phyloP scores from a whole-genome alignment of 2,888 invertebrate genomes.

The Physocephala rufipes region DNA sequence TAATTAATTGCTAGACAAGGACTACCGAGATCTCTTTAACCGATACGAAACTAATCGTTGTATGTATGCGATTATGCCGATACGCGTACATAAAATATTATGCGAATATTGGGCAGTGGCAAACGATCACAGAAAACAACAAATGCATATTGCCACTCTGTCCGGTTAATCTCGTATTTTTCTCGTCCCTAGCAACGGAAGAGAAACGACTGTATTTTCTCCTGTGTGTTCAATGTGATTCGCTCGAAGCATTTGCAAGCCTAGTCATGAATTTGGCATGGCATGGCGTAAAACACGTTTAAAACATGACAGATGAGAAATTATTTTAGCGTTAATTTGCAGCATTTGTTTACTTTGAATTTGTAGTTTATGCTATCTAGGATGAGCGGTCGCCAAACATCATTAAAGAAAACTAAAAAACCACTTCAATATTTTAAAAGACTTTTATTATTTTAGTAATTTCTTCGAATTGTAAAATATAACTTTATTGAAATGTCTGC shows the following conservation, averaged over 20 bases:
- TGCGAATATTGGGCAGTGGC: not conserved
- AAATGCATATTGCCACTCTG: not conserved
- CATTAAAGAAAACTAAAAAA: too few species aligned
- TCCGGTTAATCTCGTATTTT: not conserved
- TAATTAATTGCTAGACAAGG: constrained; percentile 35
- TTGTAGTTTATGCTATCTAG: not conserved
- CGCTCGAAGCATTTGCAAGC: not conserved
- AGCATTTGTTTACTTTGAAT: constrained; percentile 54
- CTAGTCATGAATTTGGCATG: not conserved
- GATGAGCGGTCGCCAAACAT: too few species aligned
- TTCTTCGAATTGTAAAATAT: too few species aligned
- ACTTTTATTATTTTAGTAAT: too few species aligned
- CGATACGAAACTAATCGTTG: constrained; percentile 25
- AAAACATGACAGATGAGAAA: constrained; percentile 55
- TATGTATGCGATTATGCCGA: too few species aligned
- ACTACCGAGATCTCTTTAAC: constrained; percentile 35
- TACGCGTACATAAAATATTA: too few species aligned
- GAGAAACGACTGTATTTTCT: too few species aligned
- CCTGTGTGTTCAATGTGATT: not conserved
- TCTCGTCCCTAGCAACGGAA: not conserved
- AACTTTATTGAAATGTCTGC: too few species aligned
- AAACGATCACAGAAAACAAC: not conserved
- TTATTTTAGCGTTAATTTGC: constrained; percentile 54
- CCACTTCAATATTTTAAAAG: too few species aligned
- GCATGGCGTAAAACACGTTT: constrained; percentile 9